Evolutionary conservation across 2,113 vertebrate species (phyloP), one percentile per base, ranked within the genome.

Genomic region (Strix uralensis): DNA sequence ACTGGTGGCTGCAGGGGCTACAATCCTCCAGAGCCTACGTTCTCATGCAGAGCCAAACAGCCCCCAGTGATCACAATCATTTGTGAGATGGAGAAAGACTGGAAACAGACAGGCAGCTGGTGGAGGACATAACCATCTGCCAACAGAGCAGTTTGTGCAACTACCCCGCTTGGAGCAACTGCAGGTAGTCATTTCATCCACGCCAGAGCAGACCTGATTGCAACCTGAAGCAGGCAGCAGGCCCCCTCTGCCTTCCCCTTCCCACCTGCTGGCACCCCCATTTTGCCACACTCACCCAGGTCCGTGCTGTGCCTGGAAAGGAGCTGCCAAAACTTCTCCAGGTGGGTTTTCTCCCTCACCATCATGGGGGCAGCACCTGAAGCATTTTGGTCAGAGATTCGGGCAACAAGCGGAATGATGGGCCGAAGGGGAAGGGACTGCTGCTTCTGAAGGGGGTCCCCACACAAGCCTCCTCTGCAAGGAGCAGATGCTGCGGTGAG

Each of bases 341-440:
- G 97, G 26, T 99, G 99, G 13, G 98, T 99, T 96, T 99, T 99
- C 97, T 99, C 99, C 70, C 99, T 98, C 91, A 99, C 98, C 0
- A 98, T 99, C 99, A 99, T 99, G 17, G 99, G 99, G 2, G 99
- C 99, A 3, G 99, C 99, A 40, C 99, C 99, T 0, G 99, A 99
- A 13, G 99, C 98, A 3, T 99, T 99, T 98, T 99, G 99, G 98
- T 99, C 99, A 0, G 99, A 99, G 97, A 99, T 99, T 13, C 99
- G 98, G 87, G 99, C 99, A 15, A 99, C 99, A 0, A 99, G 98
- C 0, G 99, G 99, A 96, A 99, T 99, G 97, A 99, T 97, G 44
- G 99, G 99, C 20, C 99, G 98, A 7, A 99, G 98, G 12, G 99
- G 99, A 67, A 99, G 99, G 22, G 99, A 99, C 92, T 99, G 99